phyloP scores from a whole-genome alignment of 2,113 vertebrate species.

The Tylochromis polylepis region DNA sequence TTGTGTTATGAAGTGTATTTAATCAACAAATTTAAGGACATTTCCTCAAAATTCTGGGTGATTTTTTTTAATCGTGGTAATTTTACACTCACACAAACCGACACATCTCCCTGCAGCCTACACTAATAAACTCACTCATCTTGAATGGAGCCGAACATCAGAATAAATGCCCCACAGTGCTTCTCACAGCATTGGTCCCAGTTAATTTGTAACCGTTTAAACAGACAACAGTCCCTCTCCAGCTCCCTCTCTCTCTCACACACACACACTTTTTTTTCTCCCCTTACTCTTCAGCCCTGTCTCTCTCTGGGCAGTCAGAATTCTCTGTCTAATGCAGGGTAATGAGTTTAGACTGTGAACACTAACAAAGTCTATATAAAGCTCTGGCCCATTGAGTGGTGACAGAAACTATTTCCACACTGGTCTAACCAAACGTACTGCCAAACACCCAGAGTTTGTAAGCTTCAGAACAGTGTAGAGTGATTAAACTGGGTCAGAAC shows the following conservation, averaged over 20 bases:
- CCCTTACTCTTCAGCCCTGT: not conserved
- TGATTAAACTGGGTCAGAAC: not conserved
- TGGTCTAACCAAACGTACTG: not conserved
- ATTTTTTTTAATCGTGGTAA: not conserved
- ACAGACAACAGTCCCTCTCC: conserved; percentile 7
- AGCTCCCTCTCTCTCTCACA: not conserved
- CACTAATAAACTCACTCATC: not conserved
- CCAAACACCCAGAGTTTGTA: not conserved
- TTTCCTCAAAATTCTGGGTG: not conserved
- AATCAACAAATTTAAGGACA: not conserved
- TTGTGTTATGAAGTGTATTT: not conserved
- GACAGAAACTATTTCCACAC: conserved; percentile 28
- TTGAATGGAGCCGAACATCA: not conserved
- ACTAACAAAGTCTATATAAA: conserved; percentile 59
- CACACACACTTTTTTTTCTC: not conserved
- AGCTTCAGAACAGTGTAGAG: not conserved
- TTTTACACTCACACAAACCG: not conserved
- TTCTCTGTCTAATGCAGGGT: conserved; percentile 16
- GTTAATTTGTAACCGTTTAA: conserved; percentile 36
- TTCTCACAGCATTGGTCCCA: not conserved
- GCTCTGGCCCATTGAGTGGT: conserved; percentile 11
- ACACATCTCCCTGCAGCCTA: not conserved
- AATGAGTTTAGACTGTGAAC: conserved; percentile 59
- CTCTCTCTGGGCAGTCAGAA: conserved; percentile 23
- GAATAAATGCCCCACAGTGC: not conserved